Evolutionary conservation across 1,140 invertebrate genomes (phyloP), one percentile per base, ranked within the genome.

Genomic region (Steinernema khuongi): DNA sequence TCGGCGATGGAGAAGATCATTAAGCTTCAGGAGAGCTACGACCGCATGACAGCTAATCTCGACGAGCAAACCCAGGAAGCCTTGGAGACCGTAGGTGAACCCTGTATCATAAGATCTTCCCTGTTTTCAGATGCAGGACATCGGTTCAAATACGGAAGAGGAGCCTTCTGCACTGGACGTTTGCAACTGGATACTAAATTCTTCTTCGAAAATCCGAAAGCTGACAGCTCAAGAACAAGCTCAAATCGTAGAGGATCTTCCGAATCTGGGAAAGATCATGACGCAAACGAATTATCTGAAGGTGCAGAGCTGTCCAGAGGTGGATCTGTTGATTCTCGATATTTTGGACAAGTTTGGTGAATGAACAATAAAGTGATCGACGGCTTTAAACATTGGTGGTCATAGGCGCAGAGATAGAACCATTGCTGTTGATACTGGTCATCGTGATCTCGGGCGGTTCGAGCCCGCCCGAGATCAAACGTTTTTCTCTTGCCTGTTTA

Each of bases 401-500:
- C n/a, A n/a, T n/a, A n/a, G n/a, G n/a, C n/a, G n/a, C n/a, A n/a
- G n/a, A n/a, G n/a, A n/a, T n/a, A n/a, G n/a, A n/a, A n/a, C n/a
- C n/a, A n/a, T n/a, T n/a, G n/a, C n/a, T n/a, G n/a, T n/a, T n/a
- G n/a, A n/a, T n/a, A n/a, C n/a, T n/a, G n/a, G n/a, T n/a, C n/a
- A n/a, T n/a, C n/a, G n/a, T n/a, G n/a, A n/a, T n/a, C n/a, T n/a
- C n/a, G n/a, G 75, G 75, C 60, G 75, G 75, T 77, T 77, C 75
- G 75, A 77, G 75, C 75, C 75, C 75, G 75, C 75, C 75, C 75
- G 75, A 77, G 75, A 77, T 77, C 75, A 77, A 22, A 11, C 36
- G n/a, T n/a, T n/a, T n/a, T n/a, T n/a, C n/a, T n/a, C n/a, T n/a
- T n/a, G n/a, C n/a, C n/a, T n/a, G n/a, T n/a, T n/a, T n/a, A n/a